These are phyloP conservation scores for Oxystoma pomonae DNA, from an alignment of 2,888 invertebrate genomes.

Conservation along the genomic window DNA sequence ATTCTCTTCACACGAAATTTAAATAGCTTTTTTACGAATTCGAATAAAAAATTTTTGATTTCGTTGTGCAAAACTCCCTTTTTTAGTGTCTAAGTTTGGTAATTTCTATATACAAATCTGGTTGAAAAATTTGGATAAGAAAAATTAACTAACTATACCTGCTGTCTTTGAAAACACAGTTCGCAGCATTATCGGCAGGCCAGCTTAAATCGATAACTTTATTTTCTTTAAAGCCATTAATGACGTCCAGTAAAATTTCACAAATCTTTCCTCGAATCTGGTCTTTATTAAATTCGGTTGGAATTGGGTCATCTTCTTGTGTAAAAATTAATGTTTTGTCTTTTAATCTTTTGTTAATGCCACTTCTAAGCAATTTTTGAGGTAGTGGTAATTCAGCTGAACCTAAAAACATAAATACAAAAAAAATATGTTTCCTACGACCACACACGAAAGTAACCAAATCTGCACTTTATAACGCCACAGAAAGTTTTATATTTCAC, in stretches of 20 bases:
- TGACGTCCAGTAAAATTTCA: conserved; percentile 44
- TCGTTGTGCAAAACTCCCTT: no score
- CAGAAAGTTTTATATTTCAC: no score
- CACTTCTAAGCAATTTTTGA: conserved; percentile 10
- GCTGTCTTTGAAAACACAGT: conserved; percentile 51
- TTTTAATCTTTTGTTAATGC: conserved; percentile 29
- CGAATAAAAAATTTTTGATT: no score
- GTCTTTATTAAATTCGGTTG: conserved; percentile 29
- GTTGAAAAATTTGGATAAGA: not conserved
- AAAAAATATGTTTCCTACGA: no score
- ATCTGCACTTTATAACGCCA: no score
- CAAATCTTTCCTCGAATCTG: conserved; percentile 48
- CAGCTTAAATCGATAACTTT: conserved; percentile 24
- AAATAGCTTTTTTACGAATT: no score
- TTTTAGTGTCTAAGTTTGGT: no score
- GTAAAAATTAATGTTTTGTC: conserved; percentile 29
- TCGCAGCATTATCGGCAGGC: conserved; percentile 45
- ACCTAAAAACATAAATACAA: not conserved
- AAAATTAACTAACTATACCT: conserved; percentile 42
- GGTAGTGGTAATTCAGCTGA: not conserved
- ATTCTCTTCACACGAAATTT: no score
- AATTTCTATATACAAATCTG: no score
- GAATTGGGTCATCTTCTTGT: conserved; percentile 17
- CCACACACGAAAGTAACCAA: no score
- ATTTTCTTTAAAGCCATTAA: conserved; percentile 47